phyloP scores from a whole-genome alignment of 2,797 vertebrate genomes.

The Thunnus albacares region DNA sequence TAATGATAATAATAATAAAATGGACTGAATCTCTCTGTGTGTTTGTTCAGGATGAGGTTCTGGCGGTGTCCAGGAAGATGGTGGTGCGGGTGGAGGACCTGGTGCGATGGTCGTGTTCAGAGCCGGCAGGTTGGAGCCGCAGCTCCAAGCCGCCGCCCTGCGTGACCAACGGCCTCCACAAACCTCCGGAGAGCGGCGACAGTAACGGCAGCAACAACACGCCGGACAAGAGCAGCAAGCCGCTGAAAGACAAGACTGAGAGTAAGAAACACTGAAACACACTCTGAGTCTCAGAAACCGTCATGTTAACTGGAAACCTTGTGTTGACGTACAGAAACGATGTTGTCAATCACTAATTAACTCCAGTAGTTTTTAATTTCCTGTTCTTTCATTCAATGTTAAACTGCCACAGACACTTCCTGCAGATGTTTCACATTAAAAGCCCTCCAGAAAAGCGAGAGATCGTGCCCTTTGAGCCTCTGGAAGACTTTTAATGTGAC shows the following conservation, averaged over 20 bases:
- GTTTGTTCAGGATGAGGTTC: constrained; percentile 84
- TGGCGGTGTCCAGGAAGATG: constrained; percentile 87
- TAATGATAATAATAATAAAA: too few species aligned
- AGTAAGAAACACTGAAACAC: constrained; percentile 48
- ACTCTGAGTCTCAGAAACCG: too few species aligned
- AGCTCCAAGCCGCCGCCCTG: constrained; percentile 8
- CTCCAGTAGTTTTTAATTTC: too few species aligned
- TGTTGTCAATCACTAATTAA: too few species aligned
- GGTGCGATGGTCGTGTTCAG: constrained; percentile 83
- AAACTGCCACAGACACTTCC: neutral
- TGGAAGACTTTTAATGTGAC: neutral
- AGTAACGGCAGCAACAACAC: neutral
- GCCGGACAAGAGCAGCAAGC: constrained; percentile 13
- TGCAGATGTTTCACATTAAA: neutral
- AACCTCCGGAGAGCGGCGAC: constrained; percentile 20
- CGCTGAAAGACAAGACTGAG: constrained; percentile 51
- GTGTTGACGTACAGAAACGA: too few species aligned
- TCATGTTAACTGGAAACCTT: too few species aligned
- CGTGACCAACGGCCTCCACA: constrained; percentile 47
- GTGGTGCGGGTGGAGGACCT: constrained; percentile 87
- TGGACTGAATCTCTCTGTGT: neutral
- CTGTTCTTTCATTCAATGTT: too few species aligned
- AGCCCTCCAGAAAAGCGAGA: too few species aligned
- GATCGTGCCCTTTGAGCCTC: too few species aligned
- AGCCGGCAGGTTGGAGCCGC: constrained; percentile 74